Evolutionary conservation across 2,113 vertebrate species (phyloP).

Genomic region (Serinus canaria): DNA sequence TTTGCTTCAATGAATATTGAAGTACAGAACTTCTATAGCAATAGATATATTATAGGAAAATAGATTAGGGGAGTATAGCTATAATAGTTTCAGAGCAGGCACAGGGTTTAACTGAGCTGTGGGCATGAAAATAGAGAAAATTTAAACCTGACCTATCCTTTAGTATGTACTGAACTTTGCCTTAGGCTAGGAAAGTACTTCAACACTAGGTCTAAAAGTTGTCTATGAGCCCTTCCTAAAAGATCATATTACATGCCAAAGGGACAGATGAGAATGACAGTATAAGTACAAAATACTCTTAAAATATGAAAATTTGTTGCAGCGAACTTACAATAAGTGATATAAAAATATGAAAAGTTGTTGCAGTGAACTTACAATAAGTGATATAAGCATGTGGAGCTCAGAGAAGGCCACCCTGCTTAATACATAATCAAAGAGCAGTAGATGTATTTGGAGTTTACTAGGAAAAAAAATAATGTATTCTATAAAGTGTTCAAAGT

Average conservation of each 20-base stretch:
- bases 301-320: neutral
- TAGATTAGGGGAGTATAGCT: neutral
- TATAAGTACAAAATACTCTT: neutral
- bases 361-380: neutral
- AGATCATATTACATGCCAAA: neutral
- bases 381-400: neutral
- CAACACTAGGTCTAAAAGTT: neutral
- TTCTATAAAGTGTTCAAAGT: neutral
- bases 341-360: neutral
- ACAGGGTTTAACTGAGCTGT: neutral
- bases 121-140: neutral
- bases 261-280: neutral
- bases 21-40: neutral
- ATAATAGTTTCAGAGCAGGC: neutral
- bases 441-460: neutral
- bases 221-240: neutral
- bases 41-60: neutral
- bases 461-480: neutral
- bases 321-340: no score
- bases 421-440: neutral
- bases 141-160: neutral
- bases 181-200: neutral
- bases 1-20: neutral
- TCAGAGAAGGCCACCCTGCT: rapidly evolving
- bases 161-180: neutral